These are phyloP conservation scores for Halocynthia aurantium DNA, from an alignment of 23 tunicate species.

Conservation along the genomic window DNA sequence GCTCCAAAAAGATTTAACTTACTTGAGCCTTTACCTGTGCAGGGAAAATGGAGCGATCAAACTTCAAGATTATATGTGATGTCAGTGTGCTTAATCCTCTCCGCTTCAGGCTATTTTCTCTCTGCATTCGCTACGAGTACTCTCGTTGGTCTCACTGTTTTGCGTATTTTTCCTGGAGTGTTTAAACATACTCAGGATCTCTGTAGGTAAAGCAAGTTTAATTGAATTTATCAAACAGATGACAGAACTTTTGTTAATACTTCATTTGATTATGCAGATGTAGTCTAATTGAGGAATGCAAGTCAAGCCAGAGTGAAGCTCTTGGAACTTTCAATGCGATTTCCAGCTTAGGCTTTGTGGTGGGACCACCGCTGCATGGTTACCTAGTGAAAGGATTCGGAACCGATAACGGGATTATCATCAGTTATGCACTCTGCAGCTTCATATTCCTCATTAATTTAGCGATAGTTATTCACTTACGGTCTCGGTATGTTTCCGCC, in stretches of 20 bases:
- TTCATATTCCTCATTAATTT: slow-evolving; percentile 34
- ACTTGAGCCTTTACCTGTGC: background rate
- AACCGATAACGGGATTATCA: slow-evolving; percentile 14
- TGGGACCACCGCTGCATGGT: slow-evolving; percentile 54
- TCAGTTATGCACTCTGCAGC: slow-evolving; percentile 31
- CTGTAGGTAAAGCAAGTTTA: slow-evolving; percentile 11
- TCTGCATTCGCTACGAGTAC: slow-evolving; percentile 16
- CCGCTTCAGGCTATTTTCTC: slow-evolving; percentile 25
- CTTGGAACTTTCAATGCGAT: slow-evolving; percentile 51
- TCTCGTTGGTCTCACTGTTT: slow-evolving; percentile 15
- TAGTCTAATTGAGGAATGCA: slow-evolving; percentile 27
- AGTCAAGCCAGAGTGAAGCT: slow-evolving; percentile 9
- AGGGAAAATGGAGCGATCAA: slow-evolving; percentile 45
- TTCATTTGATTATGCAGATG: slow-evolving; percentile 24
- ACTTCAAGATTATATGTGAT: slow-evolving; percentile 32
- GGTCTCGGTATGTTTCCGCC: slow-evolving; percentile 7
- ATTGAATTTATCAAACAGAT: background rate
- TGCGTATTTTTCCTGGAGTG: slow-evolving; percentile 38
- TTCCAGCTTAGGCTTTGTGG: slow-evolving; percentile 53
- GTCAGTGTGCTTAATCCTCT: slow-evolving; percentile 27
- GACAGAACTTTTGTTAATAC: background rate
- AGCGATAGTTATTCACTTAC: slow-evolving; percentile 8
- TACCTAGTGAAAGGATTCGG: slow-evolving; percentile 28
- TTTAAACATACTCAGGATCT: slow-evolving; percentile 71
- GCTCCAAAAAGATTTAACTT: background rate